Evolutionary conservation across 2,888 invertebrate genomes (phyloP).

Genomic region (Phaedon cochleariae): DNA sequence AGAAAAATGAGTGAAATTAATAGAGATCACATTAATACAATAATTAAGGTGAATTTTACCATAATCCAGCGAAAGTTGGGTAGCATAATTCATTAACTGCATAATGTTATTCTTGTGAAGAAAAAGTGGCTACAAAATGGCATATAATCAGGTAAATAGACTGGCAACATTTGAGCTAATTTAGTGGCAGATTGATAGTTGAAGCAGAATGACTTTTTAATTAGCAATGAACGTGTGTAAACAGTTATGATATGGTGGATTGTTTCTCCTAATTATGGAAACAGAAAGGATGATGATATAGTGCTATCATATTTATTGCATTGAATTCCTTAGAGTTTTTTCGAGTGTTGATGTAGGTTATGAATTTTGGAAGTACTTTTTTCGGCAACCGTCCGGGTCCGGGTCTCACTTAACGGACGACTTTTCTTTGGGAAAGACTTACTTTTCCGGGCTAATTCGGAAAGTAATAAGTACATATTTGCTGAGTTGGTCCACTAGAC

Average conservation of each 20-base stretch:
- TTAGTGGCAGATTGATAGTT: conserved; percentile 20
- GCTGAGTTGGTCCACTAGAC: too few species aligned
- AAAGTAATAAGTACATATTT: too few species aligned
- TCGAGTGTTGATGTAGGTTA: neutral
- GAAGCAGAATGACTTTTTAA: conserved; percentile 24
- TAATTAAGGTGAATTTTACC: conserved; percentile 35
- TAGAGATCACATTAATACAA: conserved; percentile 26
- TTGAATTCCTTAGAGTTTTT: neutral
- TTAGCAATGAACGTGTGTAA: conserved; percentile 27
- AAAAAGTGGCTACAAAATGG: conserved; percentile 34
- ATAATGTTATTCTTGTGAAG: conserved; percentile 26
- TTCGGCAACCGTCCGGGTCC: too few species aligned
- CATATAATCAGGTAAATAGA: conserved; percentile 38
- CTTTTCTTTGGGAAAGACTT: too few species aligned
- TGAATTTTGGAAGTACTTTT: too few species aligned
- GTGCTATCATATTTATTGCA: neutral
- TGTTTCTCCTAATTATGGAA: conserved; percentile 20
- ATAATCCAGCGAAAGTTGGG: conserved; percentile 37
- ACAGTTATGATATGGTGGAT: conserved; percentile 34
- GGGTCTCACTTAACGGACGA: too few species aligned
- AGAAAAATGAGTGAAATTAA: conserved; percentile 31
- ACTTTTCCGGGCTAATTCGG: too few species aligned
- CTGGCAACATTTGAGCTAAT: conserved; percentile 33
- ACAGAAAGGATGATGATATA: neutral
- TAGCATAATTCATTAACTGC: conserved; percentile 20